These are phyloP conservation scores for Abramis brama DNA, from an alignment of 2,113 vertebrate species.

Conservation along the genomic window DNA sequence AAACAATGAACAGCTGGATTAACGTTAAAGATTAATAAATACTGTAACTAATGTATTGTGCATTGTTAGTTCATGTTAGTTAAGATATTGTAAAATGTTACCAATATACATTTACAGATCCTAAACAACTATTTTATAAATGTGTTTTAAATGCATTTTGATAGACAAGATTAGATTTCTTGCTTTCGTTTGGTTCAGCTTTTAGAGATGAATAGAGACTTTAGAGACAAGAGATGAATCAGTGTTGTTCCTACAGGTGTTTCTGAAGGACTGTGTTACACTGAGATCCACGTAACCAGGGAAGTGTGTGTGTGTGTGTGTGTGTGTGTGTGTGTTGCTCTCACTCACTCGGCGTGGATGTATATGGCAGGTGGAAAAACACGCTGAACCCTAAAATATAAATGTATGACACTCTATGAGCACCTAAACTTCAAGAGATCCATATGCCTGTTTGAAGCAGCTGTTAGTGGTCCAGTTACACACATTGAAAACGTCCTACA, in stretches of 20 bases:
- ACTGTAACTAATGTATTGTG: too few relatives aligned
- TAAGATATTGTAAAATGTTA: too few relatives aligned
- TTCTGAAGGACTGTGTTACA: background rate
- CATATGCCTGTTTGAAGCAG: background rate
- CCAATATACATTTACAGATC: background rate
- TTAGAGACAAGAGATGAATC: background rate
- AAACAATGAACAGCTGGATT: too few relatives aligned
- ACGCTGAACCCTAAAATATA: background rate
- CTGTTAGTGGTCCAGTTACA: background rate
- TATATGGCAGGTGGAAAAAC: background rate
- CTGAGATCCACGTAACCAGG: constrained; percentile 43
- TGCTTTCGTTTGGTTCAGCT: background rate
- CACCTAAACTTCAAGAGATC: background rate
- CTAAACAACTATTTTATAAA: background rate
- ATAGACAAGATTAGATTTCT: background rate
- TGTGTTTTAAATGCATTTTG: background rate
- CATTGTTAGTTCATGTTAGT: too few relatives aligned
- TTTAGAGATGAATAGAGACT: background rate
- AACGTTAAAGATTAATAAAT: too few relatives aligned
- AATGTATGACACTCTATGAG: background rate
- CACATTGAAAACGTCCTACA: background rate
- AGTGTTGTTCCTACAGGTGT: constrained; percentile 16
- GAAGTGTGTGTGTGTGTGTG: background rate
- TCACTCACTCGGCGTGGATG: background rate
- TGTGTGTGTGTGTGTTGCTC: background rate